phyloP scores from a whole-genome alignment of 2,113 vertebrate genomes.

The Boulengeromyrus knoepffleri region DNA sequence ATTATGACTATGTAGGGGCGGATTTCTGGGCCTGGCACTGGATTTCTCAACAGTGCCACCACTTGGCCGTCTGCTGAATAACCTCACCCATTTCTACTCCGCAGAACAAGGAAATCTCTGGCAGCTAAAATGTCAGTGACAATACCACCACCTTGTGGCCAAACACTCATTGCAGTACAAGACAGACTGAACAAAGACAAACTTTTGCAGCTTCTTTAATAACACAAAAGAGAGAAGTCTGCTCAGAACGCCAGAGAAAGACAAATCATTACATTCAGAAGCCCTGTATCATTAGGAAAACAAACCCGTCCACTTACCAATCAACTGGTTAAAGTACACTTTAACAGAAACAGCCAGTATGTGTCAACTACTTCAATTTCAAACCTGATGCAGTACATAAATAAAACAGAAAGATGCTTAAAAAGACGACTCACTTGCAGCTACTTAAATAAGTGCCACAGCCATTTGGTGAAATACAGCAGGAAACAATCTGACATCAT shows the following conservation, averaged over 20 bases:
- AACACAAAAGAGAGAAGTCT: neutral
- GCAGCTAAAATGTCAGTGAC: neutral
- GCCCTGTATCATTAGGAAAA: neutral
- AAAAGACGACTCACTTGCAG: neutral
- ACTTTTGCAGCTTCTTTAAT: slow-evolving; percentile 1
- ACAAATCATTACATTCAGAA: neutral
- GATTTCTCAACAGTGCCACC: neutral
- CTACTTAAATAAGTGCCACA: neutral
- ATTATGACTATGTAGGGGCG: neutral
- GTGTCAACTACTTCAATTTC: neutral
- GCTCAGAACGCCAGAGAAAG: neutral
- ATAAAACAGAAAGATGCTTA: neutral
- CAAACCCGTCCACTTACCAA: neutral
- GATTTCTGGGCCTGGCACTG: neutral
- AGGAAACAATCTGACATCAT: neutral
- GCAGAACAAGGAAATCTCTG: neutral
- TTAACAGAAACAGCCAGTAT: neutral
- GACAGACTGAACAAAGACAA: neutral
- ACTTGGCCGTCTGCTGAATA: neutral
- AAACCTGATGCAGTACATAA: neutral
- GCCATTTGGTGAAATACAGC: neutral
- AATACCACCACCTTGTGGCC: neutral
- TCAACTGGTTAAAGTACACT: neutral
- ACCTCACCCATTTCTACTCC: neutral
- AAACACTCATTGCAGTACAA: neutral